phyloP scores from a whole-genome alignment of 2,113 vertebrate genomes.

The Solea solea region DNA sequence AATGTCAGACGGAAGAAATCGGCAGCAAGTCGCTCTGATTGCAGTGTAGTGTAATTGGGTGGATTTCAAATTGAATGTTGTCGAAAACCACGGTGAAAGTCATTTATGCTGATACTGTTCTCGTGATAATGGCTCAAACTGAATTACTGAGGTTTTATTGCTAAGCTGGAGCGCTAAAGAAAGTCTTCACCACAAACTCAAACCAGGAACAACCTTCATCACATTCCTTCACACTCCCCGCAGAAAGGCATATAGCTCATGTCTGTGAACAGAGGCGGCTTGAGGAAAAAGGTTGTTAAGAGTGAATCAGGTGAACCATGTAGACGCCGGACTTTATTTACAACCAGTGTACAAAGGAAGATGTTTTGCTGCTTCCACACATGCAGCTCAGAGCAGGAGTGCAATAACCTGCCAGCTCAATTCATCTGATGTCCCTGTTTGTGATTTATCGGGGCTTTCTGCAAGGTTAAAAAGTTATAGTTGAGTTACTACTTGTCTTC shows the following conservation, averaged over 20 bases:
- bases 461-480: constrained; percentile 73
- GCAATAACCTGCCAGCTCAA: constrained; percentile 17
- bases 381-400: constrained; percentile 6
- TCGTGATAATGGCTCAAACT: not conserved
- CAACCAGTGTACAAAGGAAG: constrained; percentile 4
- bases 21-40: not conserved
- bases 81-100: not conserved
- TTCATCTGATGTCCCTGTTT: constrained; percentile 6
- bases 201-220: constrained; percentile 27
- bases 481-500: constrained; percentile 54
- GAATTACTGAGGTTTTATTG: constrained; percentile 9
- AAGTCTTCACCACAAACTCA: constrained; percentile 42
- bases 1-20: not conserved
- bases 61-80: not conserved
- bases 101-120: not conserved
- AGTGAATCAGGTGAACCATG: constrained; percentile 15
- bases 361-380: constrained; percentile 10
- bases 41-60: not conserved
- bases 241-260: not conserved
- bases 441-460: constrained; percentile 59
- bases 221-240: constrained; percentile 38
- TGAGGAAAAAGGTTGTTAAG: not conserved
- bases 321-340: constrained; percentile 1
- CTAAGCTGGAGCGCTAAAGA: not conserved
- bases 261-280: not conserved